A percentile compares a stretch with the other conserved stretches of the same genome.
Conservation (phyloP, 37 sponge, comb jelly and placozoan genomes). For the Mnemiopsis leidyi region DNA sequence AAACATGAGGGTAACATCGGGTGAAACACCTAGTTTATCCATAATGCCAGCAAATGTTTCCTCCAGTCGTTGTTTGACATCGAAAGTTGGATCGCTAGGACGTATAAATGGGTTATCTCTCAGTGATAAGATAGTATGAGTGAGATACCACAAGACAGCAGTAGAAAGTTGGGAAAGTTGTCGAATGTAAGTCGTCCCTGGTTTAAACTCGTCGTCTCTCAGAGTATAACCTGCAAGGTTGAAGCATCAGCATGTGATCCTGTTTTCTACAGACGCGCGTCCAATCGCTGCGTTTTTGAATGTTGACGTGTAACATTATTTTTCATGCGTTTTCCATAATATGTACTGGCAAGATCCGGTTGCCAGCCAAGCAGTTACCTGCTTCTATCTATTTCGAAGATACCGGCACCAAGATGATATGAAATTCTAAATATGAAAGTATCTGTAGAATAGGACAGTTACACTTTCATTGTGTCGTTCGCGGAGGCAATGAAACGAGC, state of each 20-base stretch:
- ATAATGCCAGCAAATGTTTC: not conserved
- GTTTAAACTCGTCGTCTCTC: not conserved
- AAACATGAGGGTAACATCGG: not conserved
- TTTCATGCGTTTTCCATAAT: not conserved
- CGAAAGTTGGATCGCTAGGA: not conserved
- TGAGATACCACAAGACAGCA: not conserved
- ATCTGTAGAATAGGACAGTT: not conserved
- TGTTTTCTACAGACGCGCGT: not conserved
- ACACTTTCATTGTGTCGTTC: too few relatives aligned
- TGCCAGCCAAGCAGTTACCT: not conserved
- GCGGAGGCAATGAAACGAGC: too few relatives aligned
- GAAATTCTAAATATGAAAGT: not conserved
- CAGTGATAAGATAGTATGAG: not conserved
- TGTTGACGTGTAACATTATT: not conserved
- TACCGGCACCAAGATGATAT: too few relatives aligned
- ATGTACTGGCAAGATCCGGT: not conserved
- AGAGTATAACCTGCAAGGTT: slow-evolving; percentile 12
- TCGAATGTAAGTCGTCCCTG: not conserved
- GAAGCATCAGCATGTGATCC: not conserved
- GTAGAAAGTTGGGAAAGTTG: not conserved
- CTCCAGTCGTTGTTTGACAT: not conserved
- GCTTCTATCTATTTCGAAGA: not conserved
- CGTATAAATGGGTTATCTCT: not conserved
- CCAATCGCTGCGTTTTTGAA: not conserved
- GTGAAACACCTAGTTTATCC: not conserved